These are phyloP conservation scores for Leuctra nigra DNA, from an alignment of 2,888 invertebrate genomes.

Conservation along the genomic window DNA sequence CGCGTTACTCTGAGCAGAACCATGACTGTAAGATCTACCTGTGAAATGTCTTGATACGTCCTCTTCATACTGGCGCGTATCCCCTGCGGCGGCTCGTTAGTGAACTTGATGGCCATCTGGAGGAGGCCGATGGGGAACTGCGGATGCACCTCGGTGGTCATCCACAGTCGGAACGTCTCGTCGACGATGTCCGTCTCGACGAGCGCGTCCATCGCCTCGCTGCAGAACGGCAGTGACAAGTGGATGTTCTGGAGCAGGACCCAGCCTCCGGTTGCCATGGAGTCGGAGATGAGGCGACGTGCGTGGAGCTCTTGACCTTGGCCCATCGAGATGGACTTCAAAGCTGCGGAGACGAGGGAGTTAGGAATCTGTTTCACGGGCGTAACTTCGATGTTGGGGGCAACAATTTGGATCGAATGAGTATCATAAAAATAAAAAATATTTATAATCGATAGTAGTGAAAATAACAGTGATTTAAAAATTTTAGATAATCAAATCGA, in stretches of 20 bases:
- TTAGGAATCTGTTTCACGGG: too few species aligned
- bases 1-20: too few species aligned
- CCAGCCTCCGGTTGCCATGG: conserved; percentile 81
- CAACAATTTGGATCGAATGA: too few species aligned
- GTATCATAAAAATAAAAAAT: too few species aligned
- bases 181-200: conserved; percentile 78
- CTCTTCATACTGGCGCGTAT: conserved; percentile 89
- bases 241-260: conserved; percentile 94
- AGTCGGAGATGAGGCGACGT: conserved; percentile 70
- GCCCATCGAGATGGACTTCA: conserved; percentile 92
- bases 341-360: conserved; percentile 50
- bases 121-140: conserved; percentile 84
- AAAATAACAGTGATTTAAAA: too few species aligned
- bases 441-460: too few species aligned
- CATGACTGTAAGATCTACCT: too few species aligned
- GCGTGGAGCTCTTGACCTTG: conserved; percentile 93
- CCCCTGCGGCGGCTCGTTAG: conserved; percentile 95
- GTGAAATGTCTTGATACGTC: conserved; percentile 84
- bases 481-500: too few species aligned
- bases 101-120: conserved; percentile 94
- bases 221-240: conserved; percentile 88
- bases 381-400: too few species aligned
- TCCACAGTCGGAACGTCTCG: conserved; percentile 82
- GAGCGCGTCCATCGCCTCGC: conserved; percentile 84
- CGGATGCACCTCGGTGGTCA: conserved; percentile 89